These are phyloP conservation scores for Matsumyia berberina DNA, from an alignment of 2,888 invertebrate genomes.

Conservation along the genomic window DNA sequence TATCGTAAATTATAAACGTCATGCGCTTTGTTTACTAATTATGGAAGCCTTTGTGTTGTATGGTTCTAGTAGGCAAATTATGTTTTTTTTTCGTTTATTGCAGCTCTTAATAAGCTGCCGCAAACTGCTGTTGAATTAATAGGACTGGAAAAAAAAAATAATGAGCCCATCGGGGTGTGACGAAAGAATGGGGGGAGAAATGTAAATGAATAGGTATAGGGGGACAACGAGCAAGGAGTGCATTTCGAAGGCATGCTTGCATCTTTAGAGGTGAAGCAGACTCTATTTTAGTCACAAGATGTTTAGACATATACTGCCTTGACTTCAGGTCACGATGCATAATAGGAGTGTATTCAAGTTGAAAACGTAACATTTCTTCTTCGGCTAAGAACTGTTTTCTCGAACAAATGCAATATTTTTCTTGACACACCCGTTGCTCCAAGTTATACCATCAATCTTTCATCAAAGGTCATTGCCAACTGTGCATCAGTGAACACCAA, in stretches of 20 bases:
- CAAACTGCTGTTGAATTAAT: constrained; percentile 45
- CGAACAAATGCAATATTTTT: too few relatives aligned
- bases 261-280: too few relatives aligned
- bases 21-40: constrained; percentile 72
- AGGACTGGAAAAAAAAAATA: constrained; percentile 11
- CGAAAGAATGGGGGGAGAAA: constrained; percentile 5
- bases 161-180: constrained; percentile 40
- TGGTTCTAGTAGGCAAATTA: constrained; percentile 38
- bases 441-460: neutral
- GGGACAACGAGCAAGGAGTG: constrained; percentile 19
- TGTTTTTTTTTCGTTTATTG: constrained; percentile 43
- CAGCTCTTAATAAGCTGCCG: constrained; percentile 49
- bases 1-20: constrained; percentile 57
- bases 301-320: too few relatives aligned
- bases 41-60: constrained; percentile 46
- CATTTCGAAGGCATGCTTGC: too few relatives aligned
- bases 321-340: too few relatives aligned
- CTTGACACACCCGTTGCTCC: too few relatives aligned
- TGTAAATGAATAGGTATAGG: constrained; percentile 7
- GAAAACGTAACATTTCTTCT: too few relatives aligned
- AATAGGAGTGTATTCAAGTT: too few relatives aligned
- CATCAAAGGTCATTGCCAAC: constrained; percentile 7
- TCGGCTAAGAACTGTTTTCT: too few relatives aligned
- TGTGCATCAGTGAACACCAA: too few relatives aligned
- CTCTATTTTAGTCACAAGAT: too few relatives aligned